A percentile compares a stretch with the other conserved stretches of the same genome.
phyloP scores from a whole-genome alignment of 2,888 invertebrate species.

The Malacosoma neustria region DNA sequence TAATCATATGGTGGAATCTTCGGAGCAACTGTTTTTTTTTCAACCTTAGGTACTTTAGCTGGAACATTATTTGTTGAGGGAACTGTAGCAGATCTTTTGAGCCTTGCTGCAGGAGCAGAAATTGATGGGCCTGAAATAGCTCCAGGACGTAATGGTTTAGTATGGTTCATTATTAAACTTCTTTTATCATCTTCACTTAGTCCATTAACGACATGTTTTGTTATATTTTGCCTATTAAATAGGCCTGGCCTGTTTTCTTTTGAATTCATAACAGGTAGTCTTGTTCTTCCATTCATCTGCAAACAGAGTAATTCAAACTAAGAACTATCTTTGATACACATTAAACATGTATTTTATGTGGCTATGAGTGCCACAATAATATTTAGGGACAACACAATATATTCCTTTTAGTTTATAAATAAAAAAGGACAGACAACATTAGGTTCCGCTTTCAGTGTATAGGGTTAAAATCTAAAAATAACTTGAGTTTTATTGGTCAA shows the following conservation, averaged over 20 bases:
- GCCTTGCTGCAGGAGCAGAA: constrained; percentile 35
- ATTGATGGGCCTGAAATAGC: constrained; percentile 19
- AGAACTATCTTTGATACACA: no score
- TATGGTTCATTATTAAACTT: constrained; percentile 51
- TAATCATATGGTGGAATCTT: constrained; percentile 78
- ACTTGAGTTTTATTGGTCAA: no score
- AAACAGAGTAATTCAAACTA: no score
- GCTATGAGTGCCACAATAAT: no score
- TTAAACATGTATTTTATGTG: no score
- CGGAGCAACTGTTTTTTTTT: constrained; percentile 59
- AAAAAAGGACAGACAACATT: no score
- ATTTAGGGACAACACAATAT: no score
- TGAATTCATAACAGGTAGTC: constrained; percentile 35
- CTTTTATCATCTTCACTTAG: constrained; percentile 60
- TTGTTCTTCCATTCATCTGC: constrained; percentile 67
- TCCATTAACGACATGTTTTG: constrained; percentile 39
- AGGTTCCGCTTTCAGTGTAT: no score
- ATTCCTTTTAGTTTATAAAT: no score
- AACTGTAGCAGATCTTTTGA: constrained; percentile 51
- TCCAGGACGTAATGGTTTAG: constrained; percentile 37
- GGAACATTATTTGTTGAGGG: constrained; percentile 35
- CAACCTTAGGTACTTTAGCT: constrained; percentile 45
- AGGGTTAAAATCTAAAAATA: no score
- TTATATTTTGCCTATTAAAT: constrained; percentile 29
- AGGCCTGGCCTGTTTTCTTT: constrained; percentile 57